Conservation (phyloP, 2,113 vertebrate species). For the Chaenogobius annularis region DNA sequence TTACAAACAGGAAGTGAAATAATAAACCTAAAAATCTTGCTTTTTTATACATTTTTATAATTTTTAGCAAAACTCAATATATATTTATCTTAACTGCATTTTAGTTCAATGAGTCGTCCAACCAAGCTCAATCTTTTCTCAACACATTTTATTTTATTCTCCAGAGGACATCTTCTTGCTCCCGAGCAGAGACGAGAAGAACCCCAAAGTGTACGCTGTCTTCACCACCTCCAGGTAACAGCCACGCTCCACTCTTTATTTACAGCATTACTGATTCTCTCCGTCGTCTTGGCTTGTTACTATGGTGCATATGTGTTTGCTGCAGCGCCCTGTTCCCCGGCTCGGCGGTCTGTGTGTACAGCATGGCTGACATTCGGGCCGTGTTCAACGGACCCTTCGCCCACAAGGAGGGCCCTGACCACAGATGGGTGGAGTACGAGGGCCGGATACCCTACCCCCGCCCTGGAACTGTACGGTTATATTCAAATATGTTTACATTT, state of each 20-base stretch:
- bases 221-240: conserved; percentile 95
- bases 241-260: neutral
- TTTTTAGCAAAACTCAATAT: no score
- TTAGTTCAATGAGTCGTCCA: no score
- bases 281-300: neutral
- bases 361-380: conserved; percentile 92
- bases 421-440: conserved; percentile 94
- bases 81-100: no score
- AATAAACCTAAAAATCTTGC: no score
- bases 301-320: conserved; percentile 4
- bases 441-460: conserved; percentile 92
- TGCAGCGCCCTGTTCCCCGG: conserved; percentile 94
- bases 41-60: no score
- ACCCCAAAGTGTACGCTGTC: conserved; percentile 90
- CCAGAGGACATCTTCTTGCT: conserved; percentile 94
- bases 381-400: conserved; percentile 95
- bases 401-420: conserved; percentile 94
- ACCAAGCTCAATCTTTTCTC: neutral
- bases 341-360: conserved; percentile 96
- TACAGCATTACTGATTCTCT: neutral
- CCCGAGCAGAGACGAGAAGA: conserved; percentile 91
- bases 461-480: conserved; percentile 83
- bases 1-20: no score
- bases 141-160: conserved; percentile 31
- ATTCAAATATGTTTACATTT: neutral